Evolutionary conservation across 2,797 vertebrate species (phyloP).

Genomic region (Craterocephalus amniculus): DNA sequence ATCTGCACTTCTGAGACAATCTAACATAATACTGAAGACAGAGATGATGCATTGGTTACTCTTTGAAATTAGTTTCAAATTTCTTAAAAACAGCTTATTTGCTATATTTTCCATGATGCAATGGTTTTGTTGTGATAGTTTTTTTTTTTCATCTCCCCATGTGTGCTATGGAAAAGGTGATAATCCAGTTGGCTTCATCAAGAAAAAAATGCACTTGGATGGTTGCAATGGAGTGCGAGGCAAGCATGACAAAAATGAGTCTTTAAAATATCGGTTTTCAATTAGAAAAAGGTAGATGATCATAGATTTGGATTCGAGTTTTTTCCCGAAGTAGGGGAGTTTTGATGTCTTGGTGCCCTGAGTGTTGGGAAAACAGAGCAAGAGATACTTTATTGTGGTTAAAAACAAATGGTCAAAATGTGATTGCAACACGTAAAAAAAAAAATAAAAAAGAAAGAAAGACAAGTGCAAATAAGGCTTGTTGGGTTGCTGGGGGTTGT

Average conservation of each 20-base stretch:
- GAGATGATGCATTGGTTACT: not conserved
- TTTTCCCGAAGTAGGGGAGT: not conserved
- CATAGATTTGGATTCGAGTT: not conserved
- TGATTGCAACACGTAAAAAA: not conserved
- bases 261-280: not conserved
- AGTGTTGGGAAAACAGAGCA: not conserved
- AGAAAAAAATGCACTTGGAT: too few species aligned
- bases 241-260: not conserved
- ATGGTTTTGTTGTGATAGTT: too few species aligned
- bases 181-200: not conserved
- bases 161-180: not conserved
- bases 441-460: too few species aligned
- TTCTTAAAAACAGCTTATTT: not conserved
- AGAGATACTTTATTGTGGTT: too few species aligned
- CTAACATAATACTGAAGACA: not conserved
- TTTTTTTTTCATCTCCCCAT: too few species aligned
- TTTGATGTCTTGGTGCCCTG: not conserved
- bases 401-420: not conserved
- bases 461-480: not conserved
- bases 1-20: slow-evolving; percentile 7
- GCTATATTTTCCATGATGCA: not conserved
- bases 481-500: too few species aligned
- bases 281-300: not conserved
- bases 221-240: not conserved
- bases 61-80: too few species aligned